Percentiles rank a stretch among this genome's conserved stretches.
Conservation (phyloP, 2,888 invertebrate genomes). For the Bombylius major region DNA sequence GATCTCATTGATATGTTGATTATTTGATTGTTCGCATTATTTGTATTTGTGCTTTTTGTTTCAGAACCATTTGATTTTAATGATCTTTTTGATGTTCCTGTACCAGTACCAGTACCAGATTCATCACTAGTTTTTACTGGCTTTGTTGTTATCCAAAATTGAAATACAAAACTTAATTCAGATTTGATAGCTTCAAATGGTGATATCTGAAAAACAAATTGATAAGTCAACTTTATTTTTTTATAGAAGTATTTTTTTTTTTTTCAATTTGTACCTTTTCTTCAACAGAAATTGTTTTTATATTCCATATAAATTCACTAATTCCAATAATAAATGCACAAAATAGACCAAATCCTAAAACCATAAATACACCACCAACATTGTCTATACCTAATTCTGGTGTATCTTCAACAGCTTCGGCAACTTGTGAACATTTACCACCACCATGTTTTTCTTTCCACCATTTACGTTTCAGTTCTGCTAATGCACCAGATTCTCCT, state of each 20-base stretch:
- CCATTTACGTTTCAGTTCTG: constrained; percentile 78
- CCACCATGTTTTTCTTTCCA: constrained; percentile 61
- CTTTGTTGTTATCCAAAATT: constrained; percentile 61
- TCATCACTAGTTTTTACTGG: constrained; percentile 40
- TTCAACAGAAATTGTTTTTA: constrained; percentile 60
- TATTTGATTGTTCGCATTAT: not conserved
- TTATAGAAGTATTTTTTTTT: not conserved
- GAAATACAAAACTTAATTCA: constrained; percentile 58
- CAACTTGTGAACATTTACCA: constrained; percentile 24
- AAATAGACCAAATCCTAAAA: constrained; percentile 60
- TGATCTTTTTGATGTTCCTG: constrained; percentile 20
- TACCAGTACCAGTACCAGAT: not conserved
- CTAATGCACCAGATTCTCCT: constrained; percentile 76
- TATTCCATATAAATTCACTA: constrained; percentile 75
- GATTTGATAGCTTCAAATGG: constrained; percentile 53
- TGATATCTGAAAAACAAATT: constrained; percentile 42
- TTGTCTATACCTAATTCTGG: constrained; percentile 42
- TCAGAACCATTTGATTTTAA: constrained; percentile 16
- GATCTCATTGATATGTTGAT: not conserved
- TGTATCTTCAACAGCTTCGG: constrained; percentile 23
- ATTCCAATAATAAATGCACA: constrained; percentile 62
- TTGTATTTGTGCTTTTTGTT: not conserved
- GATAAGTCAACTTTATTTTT: not conserved
- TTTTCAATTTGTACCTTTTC: constrained; percentile 48
- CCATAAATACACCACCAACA: constrained; percentile 85